phyloP scores from a whole-genome alignment of 2,797 vertebrate species.

The Acipenser ruthenus region DNA sequence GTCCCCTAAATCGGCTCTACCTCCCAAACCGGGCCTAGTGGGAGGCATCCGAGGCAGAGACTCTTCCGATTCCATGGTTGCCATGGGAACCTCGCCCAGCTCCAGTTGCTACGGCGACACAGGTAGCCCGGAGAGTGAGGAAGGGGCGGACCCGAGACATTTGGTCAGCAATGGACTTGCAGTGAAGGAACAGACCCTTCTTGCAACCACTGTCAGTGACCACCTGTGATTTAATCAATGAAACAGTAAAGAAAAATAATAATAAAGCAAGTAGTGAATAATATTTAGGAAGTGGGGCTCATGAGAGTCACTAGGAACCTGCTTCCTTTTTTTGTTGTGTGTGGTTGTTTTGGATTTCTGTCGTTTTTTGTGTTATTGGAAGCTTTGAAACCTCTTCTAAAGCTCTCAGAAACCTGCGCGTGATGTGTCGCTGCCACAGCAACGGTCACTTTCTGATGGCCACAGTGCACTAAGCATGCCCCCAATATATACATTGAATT shows the following conservation, averaged over 20 bases:
- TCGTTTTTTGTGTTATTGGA: neutral
- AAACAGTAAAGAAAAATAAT: slow-evolving; percentile 2
- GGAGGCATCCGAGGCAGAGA: slow-evolving; percentile 41
- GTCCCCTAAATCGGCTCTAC: neutral
- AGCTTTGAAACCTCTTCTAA: slow-evolving; percentile 6
- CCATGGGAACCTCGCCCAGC: slow-evolving; percentile 44
- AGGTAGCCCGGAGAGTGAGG: slow-evolving; percentile 59
- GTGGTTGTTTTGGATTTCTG: neutral
- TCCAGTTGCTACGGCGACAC: slow-evolving; percentile 67
- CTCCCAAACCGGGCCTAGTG: slow-evolving; percentile 16
- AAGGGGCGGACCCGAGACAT: slow-evolving; percentile 38
- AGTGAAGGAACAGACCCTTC: slow-evolving; percentile 51
- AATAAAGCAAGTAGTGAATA: slow-evolving; percentile 3
- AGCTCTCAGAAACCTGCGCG: no score
- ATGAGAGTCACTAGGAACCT: neutral
- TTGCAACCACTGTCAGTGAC: slow-evolving; percentile 41
- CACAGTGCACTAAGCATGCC: no score
- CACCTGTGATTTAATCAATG: slow-evolving; percentile 47
- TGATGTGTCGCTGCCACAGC: no score
- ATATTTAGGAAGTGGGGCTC: neutral
- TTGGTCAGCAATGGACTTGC: slow-evolving; percentile 30
- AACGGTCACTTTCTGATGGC: no score
- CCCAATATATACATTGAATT: no score
- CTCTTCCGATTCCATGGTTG: slow-evolving; percentile 47
- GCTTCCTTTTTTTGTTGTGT: neutral